Base-by-base conservation (phyloP, 2,888 invertebrate genomes). In the Abscondita cerata region DNA sequence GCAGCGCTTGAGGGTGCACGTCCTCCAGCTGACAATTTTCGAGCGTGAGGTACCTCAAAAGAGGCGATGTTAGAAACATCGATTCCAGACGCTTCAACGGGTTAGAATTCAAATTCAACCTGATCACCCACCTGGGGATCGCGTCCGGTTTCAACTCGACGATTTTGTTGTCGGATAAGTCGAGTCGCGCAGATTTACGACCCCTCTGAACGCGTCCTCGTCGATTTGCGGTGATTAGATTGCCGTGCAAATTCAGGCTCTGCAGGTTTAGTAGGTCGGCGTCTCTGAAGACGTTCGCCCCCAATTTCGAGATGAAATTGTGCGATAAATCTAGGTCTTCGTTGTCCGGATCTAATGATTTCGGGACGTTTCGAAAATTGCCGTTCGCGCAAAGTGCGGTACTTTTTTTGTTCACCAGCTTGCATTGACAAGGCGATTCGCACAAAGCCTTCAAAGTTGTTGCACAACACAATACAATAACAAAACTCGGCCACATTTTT, bases 131-230 rank as follows among this genome's bases (percentile, higher is more conserved):
- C 40, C 52, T 38, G 1, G 52, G 52, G n/a, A 52, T 36, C 19
- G 52, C 40, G 15, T 15, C 52, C 8, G 40, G 16, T 40, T 38
- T 15, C 2, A 52, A 18, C 13, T 8, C n/a, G n/a, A 12, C 12
- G 2, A 52, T 19, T 18, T 38, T 34, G 20, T 52, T 52, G 13
- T 52, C 25, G 11, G 52, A 52, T 20, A 52, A 19, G n/a, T 52
- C 52, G 40, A 19, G 6, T 52, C 19, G 1, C 34, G 20, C 4
- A 52, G 13, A 15, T 36, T 52, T 1, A 12, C 15, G 12, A 52
- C 40, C 5, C 36, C 38, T n/a, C 52, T 3, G n/a, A 52, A 52
- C 1, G 52, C 52, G 12, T 52, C 52, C 13, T 52, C 52, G 18
- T 36, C 52, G 15, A 52, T 40, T 13, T 15, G 5, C 1, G 11